These are phyloP conservation scores for Gonatopus flavifemur DNA, from an alignment of 1,140 invertebrate species.

Conservation along the genomic window DNA sequence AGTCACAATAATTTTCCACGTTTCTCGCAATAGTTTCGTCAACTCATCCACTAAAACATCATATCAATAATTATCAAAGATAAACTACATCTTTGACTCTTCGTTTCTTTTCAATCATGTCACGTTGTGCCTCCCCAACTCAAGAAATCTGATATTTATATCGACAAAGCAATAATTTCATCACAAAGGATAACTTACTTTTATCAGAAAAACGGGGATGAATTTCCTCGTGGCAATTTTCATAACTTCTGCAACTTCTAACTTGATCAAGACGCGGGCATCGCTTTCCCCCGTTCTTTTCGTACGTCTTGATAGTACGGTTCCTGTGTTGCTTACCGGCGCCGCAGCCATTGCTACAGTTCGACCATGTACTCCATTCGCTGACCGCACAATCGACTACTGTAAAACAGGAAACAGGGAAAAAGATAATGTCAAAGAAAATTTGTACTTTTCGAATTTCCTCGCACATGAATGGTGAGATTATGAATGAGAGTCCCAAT, in stretches of 20 bases:
- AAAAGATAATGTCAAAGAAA: too few relatives aligned
- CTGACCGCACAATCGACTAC: slow-evolving; percentile 78
- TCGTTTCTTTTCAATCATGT: not conserved
- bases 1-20: too few relatives aligned
- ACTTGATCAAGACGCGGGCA: slow-evolving; percentile 75
- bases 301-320: slow-evolving; percentile 63
- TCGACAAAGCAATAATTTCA: slow-evolving; percentile 1
- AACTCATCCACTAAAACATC: too few relatives aligned
- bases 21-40: slow-evolving; percentile 4
- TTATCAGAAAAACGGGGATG: slow-evolving; percentile 38
- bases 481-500: too few relatives aligned
- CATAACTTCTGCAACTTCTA: slow-evolving; percentile 71
- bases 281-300: slow-evolving; percentile 73
- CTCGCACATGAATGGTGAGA: too few relatives aligned
- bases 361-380: slow-evolving; percentile 74
- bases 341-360: slow-evolving; percentile 75
- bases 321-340: slow-evolving; percentile 72
- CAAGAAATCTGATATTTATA: not conserved
- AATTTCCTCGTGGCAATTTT: slow-evolving; percentile 64
- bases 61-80: slow-evolving; percentile 6
- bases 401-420: too few relatives aligned
- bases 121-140: slow-evolving; percentile 5
- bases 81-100: not conserved
- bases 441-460: too few relatives aligned
- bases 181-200: slow-evolving; percentile 10